Evolutionary conservation across 2,888 invertebrate genomes (phyloP).

Genomic region (Subacronicta megacephala): DNA sequence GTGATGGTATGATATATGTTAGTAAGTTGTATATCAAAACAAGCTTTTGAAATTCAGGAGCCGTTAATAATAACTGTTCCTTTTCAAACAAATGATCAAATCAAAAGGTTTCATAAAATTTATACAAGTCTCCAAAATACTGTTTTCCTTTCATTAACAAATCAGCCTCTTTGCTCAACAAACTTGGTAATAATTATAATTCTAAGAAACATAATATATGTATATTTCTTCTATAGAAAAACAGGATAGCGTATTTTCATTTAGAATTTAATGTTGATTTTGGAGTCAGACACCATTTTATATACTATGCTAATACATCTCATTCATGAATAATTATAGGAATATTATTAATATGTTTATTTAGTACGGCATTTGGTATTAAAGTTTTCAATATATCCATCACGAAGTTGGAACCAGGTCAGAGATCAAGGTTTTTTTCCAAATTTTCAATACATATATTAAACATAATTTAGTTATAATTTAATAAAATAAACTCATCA

Average conservation of each 20-base stretch:
- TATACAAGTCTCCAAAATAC: neutral
- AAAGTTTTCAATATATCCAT: too few relatives aligned
- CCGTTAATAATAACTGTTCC: neutral
- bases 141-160: conserved; percentile 40
- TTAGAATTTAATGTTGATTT: neutral
- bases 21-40: too few relatives aligned
- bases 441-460: too few relatives aligned
- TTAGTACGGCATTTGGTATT: too few relatives aligned
- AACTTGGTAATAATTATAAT: conserved; percentile 14
- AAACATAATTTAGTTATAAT: too few relatives aligned
- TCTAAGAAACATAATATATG: conserved; percentile 4
- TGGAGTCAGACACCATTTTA: too few relatives aligned
- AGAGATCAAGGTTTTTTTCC: too few relatives aligned
- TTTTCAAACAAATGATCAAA: conserved; percentile 10
- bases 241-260: neutral
- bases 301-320: too few relatives aligned
- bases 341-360: too few relatives aligned
- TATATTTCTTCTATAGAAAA: conserved; percentile 12
- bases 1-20: neutral
- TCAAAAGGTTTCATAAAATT: conserved; percentile 4
- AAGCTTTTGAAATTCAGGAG: neutral
- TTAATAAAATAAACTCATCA: too few relatives aligned
- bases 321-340: too few relatives aligned
- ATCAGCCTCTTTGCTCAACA: conserved; percentile 11
- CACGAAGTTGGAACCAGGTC: too few relatives aligned